Base-by-base conservation (phyloP, 2,797 vertebrate species). In the Ceryle rudis region DNA sequence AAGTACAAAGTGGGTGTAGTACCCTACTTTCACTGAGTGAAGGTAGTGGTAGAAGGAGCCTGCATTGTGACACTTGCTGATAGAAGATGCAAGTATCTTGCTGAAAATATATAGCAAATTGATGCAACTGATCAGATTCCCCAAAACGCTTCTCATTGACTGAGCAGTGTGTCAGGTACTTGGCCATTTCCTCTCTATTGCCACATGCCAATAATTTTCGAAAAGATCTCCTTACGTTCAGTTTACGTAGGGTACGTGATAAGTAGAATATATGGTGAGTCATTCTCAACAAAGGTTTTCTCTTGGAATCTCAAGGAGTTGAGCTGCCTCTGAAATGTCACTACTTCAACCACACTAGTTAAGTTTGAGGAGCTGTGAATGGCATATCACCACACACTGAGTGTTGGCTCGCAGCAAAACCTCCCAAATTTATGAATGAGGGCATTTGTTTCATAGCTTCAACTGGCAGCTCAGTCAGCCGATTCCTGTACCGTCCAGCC, bases 381-480 rank as follows among this genome's bases (percentile, higher is more conserved):
- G 47, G 37, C 1, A 0, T 41, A 28, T 66, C 7, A 1, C 41
- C 39, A 41, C n/a, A 22, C 0, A 0, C n/a, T 60, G 89, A 39
- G 15, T 58, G 46, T 14, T 89, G 67, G 42, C 80, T 87, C 28
- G 2, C 5, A 61, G 79, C 61, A 78, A 80, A 87, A 23, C 1
- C 44, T 39, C 51, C 39, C 1, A 2, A 22, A 35, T 41, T 71
- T 81, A 31, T 95, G 75, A 95, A 91, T 75, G 91, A 72, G 29
- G 49, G 21, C 26, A 25, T 60, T 74, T 0, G 2, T 46, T 72
- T 91, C 41, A 6, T 16, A 41, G 55, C 25, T 91, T 62, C 33
- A 70, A n/a, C 28, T 33, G 52, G 52, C 35, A 61, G 1, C 1
- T 49, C 57, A 3, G 51, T 33, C 69, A 81, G 61, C 79, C 58